These are phyloP conservation scores for Pollicipes pollicipes DNA, from an alignment of 1,140 invertebrate species.

Conservation along the genomic window DNA sequence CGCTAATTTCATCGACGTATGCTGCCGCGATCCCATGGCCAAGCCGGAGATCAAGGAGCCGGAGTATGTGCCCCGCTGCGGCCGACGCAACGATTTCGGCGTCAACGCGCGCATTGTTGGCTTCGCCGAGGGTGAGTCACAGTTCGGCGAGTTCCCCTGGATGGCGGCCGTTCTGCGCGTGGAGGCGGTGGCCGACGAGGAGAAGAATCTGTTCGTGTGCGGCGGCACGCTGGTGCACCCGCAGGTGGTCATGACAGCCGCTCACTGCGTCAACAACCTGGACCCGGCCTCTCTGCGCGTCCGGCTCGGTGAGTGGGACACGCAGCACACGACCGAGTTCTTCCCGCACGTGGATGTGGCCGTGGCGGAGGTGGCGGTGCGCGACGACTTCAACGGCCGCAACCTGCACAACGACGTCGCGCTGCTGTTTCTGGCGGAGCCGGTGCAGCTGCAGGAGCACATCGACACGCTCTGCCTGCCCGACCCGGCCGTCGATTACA, in stretches of 20 bases:
- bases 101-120: no score
- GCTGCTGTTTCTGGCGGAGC: conserved; percentile 42
- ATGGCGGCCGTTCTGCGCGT: conserved; percentile 46
- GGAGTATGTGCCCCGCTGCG: no score
- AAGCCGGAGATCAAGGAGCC: no score
- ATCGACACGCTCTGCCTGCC: conserved; percentile 47
- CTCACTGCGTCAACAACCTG: conserved; percentile 37
- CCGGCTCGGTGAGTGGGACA: conserved; percentile 15
- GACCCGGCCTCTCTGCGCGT: conserved; percentile 9
- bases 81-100: no score
- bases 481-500: conserved; percentile 34
- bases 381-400: conserved; percentile 43
- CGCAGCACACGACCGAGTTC: conserved; percentile 12
- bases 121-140: no score
- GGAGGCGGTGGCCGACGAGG: conserved; percentile 30
- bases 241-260: conserved; percentile 54
- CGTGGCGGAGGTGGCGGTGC: conserved; percentile 36
- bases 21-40: no score
- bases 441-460: conserved; percentile 54
- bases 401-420: conserved; percentile 59
- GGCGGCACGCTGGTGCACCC: conserved; percentile 51
- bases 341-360: conserved; percentile 19
- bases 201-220: conserved; percentile 26
- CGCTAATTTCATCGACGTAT: no score
- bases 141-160: no score